These are phyloP conservation scores for Trogon melanurus DNA, from an alignment of 2,113 vertebrate species.

Conservation along the genomic window DNA sequence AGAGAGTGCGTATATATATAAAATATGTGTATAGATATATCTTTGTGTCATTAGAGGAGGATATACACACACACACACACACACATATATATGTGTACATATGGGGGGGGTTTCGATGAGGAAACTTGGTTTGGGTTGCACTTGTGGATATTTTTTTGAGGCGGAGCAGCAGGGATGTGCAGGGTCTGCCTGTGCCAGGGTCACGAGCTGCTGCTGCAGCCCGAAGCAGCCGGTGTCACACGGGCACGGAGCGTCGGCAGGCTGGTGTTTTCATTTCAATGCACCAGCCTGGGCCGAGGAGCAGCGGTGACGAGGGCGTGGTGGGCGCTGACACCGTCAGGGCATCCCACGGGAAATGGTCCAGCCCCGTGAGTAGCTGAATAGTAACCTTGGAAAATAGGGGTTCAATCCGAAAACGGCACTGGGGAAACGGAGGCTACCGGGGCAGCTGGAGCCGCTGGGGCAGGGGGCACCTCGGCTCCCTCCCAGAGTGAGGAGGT, in stretches of 20 bases:
- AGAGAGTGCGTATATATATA: too few species aligned
- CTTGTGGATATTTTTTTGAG: neutral
- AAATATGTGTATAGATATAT: too few species aligned
- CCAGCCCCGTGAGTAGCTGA: neutral
- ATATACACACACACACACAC: too few species aligned
- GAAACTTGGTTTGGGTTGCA: rapidly evolving
- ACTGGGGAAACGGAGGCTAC: too few species aligned
- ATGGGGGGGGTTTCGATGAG: too few species aligned
- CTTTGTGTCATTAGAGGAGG: neutral
- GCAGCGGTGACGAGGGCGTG: rapidly evolving
- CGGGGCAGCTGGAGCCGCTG: neutral
- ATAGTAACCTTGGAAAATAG: rapidly evolving
- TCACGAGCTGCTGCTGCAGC: neutral
- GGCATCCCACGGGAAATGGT: neutral
- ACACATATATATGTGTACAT: too few species aligned
- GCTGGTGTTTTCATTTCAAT: neutral
- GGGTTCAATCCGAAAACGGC: neutral
- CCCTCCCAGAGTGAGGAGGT: neutral
- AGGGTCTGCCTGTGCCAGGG: rapidly evolving
- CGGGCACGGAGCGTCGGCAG: rapidly evolving
- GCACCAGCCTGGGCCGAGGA: rapidly evolving
- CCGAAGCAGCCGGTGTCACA: rapidly evolving
- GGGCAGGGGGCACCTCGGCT: rapidly evolving
- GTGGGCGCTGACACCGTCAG: neutral
- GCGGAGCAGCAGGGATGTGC: rapidly evolving